A percentile compares a stretch with the other conserved stretches of the same genome.
Conservation (phyloP, 2,797 vertebrate species). For the Helarctos malayanus region DNA sequence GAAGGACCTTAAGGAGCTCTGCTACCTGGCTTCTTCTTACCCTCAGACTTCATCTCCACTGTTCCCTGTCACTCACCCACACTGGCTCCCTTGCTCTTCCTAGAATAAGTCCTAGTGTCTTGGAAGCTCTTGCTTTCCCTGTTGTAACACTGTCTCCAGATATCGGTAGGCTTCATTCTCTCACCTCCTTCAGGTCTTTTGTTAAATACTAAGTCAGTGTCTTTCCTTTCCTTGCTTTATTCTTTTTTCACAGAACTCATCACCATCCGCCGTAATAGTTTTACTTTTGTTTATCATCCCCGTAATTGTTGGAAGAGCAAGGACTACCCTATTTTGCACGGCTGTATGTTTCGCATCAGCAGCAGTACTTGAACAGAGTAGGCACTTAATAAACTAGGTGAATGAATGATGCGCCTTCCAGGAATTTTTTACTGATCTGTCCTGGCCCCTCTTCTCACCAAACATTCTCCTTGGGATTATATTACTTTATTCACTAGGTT, state of each 20-base stretch:
- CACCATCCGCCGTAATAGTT: not conserved
- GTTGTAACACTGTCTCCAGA: not conserved
- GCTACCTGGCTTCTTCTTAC: not conserved
- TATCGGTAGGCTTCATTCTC: not conserved
- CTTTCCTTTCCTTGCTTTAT: not conserved
- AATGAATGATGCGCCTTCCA: not conserved
- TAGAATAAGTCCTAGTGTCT: not conserved
- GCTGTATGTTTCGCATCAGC: not conserved
- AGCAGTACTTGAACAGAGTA: not conserved
- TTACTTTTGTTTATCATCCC: not conserved
- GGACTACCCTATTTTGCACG: not conserved
- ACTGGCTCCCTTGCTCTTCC: not conserved
- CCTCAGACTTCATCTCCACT: not conserved
- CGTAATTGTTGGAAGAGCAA: not conserved
- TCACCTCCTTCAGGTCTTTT: not conserved
- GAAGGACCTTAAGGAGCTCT: not conserved
- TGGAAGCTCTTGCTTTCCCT: not conserved
- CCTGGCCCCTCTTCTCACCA: not conserved
- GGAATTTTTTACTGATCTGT: not conserved
- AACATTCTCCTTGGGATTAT: not conserved
- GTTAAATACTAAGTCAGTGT: not conserved
- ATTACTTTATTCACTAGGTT: not conserved
- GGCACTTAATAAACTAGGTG: not conserved
- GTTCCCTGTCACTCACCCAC: not conserved
- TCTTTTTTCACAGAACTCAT: not conserved